phyloP scores from a whole-genome alignment of 2,113 vertebrate genomes.

The western clawed frog (Xenopus tropicalis) region DNA sequence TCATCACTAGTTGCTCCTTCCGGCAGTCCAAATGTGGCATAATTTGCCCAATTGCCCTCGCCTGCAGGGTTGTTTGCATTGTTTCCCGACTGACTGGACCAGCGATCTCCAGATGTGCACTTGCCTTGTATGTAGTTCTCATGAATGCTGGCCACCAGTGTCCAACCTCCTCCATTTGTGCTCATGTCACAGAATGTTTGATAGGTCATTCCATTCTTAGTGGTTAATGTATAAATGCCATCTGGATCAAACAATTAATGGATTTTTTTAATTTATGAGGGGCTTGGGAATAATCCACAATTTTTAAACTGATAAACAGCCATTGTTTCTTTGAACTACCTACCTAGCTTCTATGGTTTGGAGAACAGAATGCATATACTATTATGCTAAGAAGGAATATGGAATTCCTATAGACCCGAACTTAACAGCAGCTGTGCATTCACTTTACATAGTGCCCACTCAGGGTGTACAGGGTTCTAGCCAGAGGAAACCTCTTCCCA shows the following conservation, averaged over 20 bases:
- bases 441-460: too few species aligned
- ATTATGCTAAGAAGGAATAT: too few species aligned
- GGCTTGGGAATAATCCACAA: too few species aligned
- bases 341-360: too few species aligned
- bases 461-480: too few species aligned
- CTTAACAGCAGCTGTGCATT: too few species aligned
- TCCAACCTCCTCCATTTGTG: constrained; percentile 57
- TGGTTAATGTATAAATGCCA: constrained; percentile 43
- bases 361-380: too few species aligned
- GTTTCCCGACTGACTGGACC: constrained; percentile 60
- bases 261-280: neutral
- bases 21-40: constrained; percentile 55
- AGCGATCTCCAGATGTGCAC: constrained; percentile 53
- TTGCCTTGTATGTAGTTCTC: constrained; percentile 59
- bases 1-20: constrained; percentile 57
- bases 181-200: constrained; percentile 67
- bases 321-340: too few species aligned
- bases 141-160: constrained; percentile 61
- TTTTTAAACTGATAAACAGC: too few species aligned
- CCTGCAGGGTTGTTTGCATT: constrained; percentile 43
- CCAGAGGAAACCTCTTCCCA: too few species aligned
- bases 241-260: constrained; percentile 40
- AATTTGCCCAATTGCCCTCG: constrained; percentile 57
- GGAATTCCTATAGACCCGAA: too few species aligned
- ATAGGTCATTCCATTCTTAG: constrained; percentile 39